phyloP scores from a whole-genome alignment of 2,797 vertebrate genomes.

The Halcyon smyrnensis region DNA sequence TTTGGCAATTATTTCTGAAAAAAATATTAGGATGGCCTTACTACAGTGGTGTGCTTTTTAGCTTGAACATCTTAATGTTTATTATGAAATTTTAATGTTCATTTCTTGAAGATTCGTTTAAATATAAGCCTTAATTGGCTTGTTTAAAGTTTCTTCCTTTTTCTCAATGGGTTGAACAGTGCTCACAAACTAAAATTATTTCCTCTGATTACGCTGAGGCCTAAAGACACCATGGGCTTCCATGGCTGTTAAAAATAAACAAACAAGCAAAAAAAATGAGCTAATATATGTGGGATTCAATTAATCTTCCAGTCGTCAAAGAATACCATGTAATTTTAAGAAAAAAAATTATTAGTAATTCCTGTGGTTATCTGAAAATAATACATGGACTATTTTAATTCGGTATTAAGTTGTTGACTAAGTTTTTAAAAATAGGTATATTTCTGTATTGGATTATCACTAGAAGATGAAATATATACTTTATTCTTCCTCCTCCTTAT shows the following conservation, averaged over 20 bases:
- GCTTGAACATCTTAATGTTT: background rate
- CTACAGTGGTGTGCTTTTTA: background rate
- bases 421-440: background rate
- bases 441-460: conserved; percentile 14
- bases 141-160: background rate
- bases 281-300: background rate
- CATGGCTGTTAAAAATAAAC: background rate
- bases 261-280: background rate
- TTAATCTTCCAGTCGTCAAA: conserved; percentile 48
- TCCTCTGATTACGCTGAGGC: background rate
- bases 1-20: conserved; percentile 19
- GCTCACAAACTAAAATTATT: background rate
- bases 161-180: background rate
- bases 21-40: background rate
- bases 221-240: background rate
- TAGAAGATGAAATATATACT: conserved; percentile 18
- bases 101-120: conserved; percentile 3
- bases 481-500: conserved; percentile 34
- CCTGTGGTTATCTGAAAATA: background rate
- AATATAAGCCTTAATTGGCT: background rate
- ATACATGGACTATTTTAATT: background rate
- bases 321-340: background rate
- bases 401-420: background rate
- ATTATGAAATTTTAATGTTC: background rate
- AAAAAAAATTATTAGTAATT: background rate